A percentile compares a stretch with the other conserved stretches of the same genome.
phyloP scores from a whole-genome alignment of 2,113 vertebrate genomes.

The Varanus salvator region DNA sequence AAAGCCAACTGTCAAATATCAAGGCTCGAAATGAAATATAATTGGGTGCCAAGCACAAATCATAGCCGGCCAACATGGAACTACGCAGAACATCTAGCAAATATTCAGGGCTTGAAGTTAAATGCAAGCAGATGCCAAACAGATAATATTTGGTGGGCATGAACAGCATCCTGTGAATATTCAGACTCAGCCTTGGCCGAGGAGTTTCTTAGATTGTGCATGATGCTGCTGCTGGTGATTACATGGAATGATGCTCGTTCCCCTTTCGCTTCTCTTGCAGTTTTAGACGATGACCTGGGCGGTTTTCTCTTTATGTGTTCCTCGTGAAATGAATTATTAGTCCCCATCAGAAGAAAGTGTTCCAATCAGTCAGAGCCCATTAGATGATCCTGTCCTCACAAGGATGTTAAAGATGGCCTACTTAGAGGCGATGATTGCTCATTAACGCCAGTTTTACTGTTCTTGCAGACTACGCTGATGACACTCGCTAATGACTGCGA shows the following conservation, averaged over 20 bases:
- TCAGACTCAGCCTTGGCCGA: not conserved
- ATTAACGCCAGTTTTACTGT: constrained; percentile 68
- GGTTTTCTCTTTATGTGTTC: constrained; percentile 39
- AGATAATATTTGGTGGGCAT: not conserved
- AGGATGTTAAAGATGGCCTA: constrained; percentile 54
- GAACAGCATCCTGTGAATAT: not conserved
- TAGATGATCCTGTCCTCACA: constrained; percentile 58
- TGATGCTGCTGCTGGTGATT: not conserved
- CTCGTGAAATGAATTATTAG: constrained; percentile 42
- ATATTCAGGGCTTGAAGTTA: not conserved
- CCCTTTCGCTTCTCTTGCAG: not conserved
- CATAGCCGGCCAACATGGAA: not conserved
- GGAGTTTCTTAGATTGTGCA: not conserved
- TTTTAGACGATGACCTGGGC: constrained; percentile 27
- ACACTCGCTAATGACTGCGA: constrained; percentile 41
- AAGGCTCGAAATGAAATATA: not conserved
- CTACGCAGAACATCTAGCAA: not conserved
- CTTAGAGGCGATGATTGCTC: constrained; percentile 56
- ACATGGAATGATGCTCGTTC: constrained; percentile 35
- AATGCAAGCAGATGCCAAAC: not conserved
- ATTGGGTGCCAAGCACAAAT: not conserved
- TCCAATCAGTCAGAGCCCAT: constrained; percentile 51
- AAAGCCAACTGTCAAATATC: not conserved
- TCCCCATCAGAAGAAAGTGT: constrained; percentile 43
- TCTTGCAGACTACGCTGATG: constrained; percentile 57